Base-by-base conservation (phyloP, 2,113 vertebrate genomes). In the Morone chrysops region DNA sequence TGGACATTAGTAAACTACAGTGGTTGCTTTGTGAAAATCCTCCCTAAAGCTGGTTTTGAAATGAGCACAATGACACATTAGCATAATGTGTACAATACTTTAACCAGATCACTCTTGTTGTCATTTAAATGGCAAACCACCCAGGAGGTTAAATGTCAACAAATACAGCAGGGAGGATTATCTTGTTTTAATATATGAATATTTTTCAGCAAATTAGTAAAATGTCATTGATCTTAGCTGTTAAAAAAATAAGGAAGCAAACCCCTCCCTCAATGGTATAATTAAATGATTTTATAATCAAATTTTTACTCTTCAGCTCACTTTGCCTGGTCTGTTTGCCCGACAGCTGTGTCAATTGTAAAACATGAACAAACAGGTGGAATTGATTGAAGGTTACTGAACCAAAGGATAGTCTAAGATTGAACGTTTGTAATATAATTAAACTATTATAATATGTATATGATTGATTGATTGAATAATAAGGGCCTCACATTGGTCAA, bases 71-170 rank as follows among this genome's bases (percentile, higher is more conserved):
- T 63, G 53, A 38, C 8, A 22, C 41, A 72, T 60, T 9, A 17
- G 61, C 31, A 57, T 72, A 8, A 69, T 70, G 78, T 70, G 66
- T 38, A 47, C 62, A 59, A 70, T 51, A 11, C n/a, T 66, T 67
- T 59, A 72, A 72, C 66, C 50, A 20, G 63, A 78, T 75, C 0
- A 0, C 54, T 66, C 8, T 40, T 50, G 7, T 60, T 12, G 2
- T 56, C 17, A 65, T 8, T 75, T 56, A 54, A 63, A 60, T 12
- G 8, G 20, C 9, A 17, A 47, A 59, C 22, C 1, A 7, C 6
- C 2, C 1, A 25, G 38, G 20, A 6, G 31, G 61, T 73, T 57
- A 31, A 59, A 41, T 48, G 36, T n/a, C 8, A 56, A 54, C 20
- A 10, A 72, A 78, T 22, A 11, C 51, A 51, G 12, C 31, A 31